phyloP scores from a whole-genome alignment of 2,797 vertebrate species.

The Sphenopsis melanotis region DNA sequence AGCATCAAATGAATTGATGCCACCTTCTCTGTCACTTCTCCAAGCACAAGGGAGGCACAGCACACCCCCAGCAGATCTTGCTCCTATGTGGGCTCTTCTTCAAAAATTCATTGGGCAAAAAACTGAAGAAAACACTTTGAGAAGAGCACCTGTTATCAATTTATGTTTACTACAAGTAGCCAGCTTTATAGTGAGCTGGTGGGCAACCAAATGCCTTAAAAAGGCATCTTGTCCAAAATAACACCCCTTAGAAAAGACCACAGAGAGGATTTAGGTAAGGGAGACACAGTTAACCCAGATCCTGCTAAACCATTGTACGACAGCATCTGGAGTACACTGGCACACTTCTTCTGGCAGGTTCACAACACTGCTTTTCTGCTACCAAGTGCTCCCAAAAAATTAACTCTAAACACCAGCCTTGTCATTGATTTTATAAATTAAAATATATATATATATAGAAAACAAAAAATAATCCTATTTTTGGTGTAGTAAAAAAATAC shows the following conservation, averaged over 20 bases:
- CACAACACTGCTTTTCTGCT: not conserved
- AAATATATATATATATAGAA: not conserved
- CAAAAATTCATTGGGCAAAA: not conserved
- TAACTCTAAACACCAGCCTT: not conserved
- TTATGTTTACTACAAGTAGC: not conserved
- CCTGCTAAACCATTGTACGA: not conserved
- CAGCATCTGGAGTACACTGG: not conserved
- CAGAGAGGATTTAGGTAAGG: not conserved
- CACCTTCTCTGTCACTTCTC: not conserved
- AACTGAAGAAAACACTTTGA: not conserved
- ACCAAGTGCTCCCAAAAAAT: not conserved
- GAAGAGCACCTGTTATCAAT: not conserved
- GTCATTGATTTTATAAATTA: not conserved
- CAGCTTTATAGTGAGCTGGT: not conserved
- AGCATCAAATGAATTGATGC: not conserved
- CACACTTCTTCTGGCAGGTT: not conserved
- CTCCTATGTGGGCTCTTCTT: not conserved
- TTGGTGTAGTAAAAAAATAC: rapidly evolving
- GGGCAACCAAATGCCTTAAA: not conserved
- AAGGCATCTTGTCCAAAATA: not conserved
- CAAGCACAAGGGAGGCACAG: not conserved
- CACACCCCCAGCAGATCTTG: not conserved
- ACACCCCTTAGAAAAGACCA: rapidly evolving
- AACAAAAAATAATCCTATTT: rapidly evolving
- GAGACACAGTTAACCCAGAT: not conserved